Percentiles rank a stretch among this genome's conserved stretches.
Conservation (phyloP, 2,113 vertebrate genomes). For the Hemibagrus wyckioides region DNA sequence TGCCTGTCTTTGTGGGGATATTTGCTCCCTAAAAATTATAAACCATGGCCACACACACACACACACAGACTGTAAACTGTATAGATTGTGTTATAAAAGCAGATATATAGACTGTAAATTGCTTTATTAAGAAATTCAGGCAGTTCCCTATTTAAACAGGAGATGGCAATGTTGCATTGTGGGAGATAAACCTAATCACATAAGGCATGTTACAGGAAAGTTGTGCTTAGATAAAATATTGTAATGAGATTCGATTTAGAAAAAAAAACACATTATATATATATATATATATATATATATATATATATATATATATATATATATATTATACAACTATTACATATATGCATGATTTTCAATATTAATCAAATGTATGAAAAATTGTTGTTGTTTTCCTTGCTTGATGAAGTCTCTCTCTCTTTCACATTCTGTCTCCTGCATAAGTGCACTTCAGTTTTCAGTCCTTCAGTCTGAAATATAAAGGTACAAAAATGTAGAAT, state of each 20-base stretch:
- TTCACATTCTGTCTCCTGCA: neutral
- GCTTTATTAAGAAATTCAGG: neutral
- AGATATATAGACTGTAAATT: slow-evolving; percentile 4
- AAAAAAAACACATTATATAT: neutral
- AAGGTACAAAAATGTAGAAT: slow-evolving; percentile 25
- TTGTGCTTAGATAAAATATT: slow-evolving; percentile 7
- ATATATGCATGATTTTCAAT: neutral
- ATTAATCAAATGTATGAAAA: neutral
- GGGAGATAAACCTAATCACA: neutral
- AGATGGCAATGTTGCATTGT: slow-evolving; percentile 40
- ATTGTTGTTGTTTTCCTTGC: neutral
- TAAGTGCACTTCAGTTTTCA: slow-evolving; percentile 10
- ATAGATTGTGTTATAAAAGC: slow-evolving; percentile 26
- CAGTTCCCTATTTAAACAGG: neutral
- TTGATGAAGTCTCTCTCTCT: neutral
- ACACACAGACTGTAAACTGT: neutral
- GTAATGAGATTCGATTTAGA: neutral
- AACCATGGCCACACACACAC: neutral
- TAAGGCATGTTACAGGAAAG: neutral
- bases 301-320: neutral
- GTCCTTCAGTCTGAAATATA: slow-evolving; percentile 45
- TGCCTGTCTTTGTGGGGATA: neutral
- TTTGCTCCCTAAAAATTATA: neutral
- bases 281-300: too few species aligned
- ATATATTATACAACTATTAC: neutral